Percentiles rank a stretch among this genome's conserved stretches.
Conservation (phyloP, 23 tunicate genomes). For the Styela clava region DNA sequence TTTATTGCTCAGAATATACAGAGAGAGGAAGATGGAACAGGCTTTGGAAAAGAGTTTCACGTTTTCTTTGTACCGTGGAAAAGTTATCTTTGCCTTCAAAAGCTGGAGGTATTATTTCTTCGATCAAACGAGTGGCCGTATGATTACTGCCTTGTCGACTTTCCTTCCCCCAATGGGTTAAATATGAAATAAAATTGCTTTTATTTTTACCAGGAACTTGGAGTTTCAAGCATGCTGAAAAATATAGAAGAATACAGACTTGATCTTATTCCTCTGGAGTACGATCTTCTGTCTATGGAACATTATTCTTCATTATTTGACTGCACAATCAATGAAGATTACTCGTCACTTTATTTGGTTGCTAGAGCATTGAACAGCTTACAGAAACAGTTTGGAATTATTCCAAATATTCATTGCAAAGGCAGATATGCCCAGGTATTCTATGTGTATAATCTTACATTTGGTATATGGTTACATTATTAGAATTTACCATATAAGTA, state of each 20-base stretch:
- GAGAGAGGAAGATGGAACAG: slow-evolving; percentile 76
- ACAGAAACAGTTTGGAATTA: slow-evolving; percentile 74
- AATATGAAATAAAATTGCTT: too few species aligned
- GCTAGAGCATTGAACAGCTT: slow-evolving; percentile 60
- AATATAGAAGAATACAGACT: slow-evolving; percentile 76
- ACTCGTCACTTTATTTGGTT: slow-evolving; percentile 48
- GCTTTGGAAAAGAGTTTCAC: slow-evolving; percentile 66
- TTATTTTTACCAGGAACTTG: slow-evolving; percentile 53
- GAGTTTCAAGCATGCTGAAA: slow-evolving; percentile 53
- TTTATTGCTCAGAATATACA: slow-evolving; percentile 63
- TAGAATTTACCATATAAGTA: background rate
- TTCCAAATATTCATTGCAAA: slow-evolving; percentile 76
- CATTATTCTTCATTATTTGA: slow-evolving; percentile 48
- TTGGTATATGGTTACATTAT: background rate
- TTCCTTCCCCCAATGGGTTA: background rate
- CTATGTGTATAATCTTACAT: background rate
- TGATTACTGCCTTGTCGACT: background rate
- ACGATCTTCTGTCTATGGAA: slow-evolving; percentile 83
- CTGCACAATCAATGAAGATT: slow-evolving; percentile 59
- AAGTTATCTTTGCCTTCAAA: slow-evolving; percentile 81
- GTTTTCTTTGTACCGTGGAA: slow-evolving; percentile 90
- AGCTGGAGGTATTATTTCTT: slow-evolving; percentile 84
- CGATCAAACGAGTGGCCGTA: too few species aligned
- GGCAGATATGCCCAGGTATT: slow-evolving; percentile 65
- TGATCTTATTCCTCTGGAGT: slow-evolving; percentile 71